Percentiles rank a stretch among this genome's conserved stretches.
These are phyloP conservation scores for Cercopithecus mona DNA, from an alignment of 2,113 vertebrate genomes.

Conservation along the genomic window DNA sequence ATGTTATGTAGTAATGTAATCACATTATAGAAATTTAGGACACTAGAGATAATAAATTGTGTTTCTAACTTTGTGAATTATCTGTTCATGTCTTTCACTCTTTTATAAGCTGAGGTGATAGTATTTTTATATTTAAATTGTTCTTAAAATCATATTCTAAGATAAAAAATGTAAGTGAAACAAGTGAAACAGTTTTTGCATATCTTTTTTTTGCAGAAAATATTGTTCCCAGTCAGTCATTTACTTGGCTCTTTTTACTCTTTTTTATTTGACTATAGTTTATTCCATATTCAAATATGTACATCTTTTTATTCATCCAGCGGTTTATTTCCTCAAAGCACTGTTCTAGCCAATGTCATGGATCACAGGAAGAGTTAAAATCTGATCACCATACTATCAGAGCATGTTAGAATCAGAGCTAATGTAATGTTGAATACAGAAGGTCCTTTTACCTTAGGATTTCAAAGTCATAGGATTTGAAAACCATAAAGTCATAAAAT, in stretches of 20 bases:
- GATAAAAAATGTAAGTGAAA: not conserved
- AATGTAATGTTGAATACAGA: not conserved
- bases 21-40: not conserved
- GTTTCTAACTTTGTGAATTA: not conserved
- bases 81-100: not conserved
- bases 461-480: not conserved
- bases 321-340: not conserved
- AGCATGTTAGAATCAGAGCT: not conserved
- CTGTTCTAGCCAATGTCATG: not conserved
- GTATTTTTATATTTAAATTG: not conserved
- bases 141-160: not conserved
- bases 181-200: no score
- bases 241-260: not conserved
- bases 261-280: not conserved
- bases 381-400: not conserved
- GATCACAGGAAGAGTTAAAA: not conserved
- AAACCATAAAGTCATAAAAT: not conserved
- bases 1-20: not conserved
- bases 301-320: not conserved
- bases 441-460: not conserved
- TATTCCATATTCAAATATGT: not conserved
- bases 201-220: not conserved
- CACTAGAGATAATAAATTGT: not conserved
- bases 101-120: not conserved
- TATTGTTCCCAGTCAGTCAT: not conserved